Evolutionary conservation across 2,888 invertebrate genomes (phyloP), one percentile per base, ranked within the genome.

Genomic region (Scaeva pyrastri): DNA sequence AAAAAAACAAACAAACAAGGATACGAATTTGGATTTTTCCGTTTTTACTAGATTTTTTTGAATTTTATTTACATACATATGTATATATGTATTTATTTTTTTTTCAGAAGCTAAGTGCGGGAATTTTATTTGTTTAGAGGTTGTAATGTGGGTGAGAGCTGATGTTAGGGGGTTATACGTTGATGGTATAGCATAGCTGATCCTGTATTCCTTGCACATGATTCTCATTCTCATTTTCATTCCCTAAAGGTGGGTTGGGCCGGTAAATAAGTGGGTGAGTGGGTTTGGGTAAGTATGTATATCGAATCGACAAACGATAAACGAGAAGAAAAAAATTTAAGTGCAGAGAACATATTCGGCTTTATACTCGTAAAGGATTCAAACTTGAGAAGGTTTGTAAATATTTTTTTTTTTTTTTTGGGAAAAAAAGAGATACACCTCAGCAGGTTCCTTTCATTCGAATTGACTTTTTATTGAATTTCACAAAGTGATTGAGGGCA

Each of bases 111-210:
- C 72, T 82, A 70, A 76, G 56, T 81, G 70, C 71, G 70, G 81
- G 77, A 68, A 78, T 83, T 83, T 83, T 78, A 83, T 83, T 83
- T 78, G 78, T 73, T 83, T 73, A 73, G 78, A 62, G 81, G 36
- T 82, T 81, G 62, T 76, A 76, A 76, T 71, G 41, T 50, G 48
- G 76, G 48, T 68, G 36, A 64, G 16, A 62, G 41, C 41, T 68
- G 45, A 36, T 41, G 66, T 48, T 66, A 12, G 39, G 8, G 60
- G 39, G 19, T 3, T 26, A 23, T 1, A 19, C 2, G n/a, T n/a
- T n/a, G n/a, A n/a, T n/a, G n/a, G 23, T 11, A 4, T 12, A 12
- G 26, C 2, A 12, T 6, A 31, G 55, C 16, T 81, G 36, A 43
- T 52, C 41, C 64, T 45, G 58, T 55, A 66, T 43, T 77, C 76